These are phyloP conservation scores for Phylloscopus collybita DNA, from an alignment of 2,797 vertebrate genomes.

Conservation along the genomic window DNA sequence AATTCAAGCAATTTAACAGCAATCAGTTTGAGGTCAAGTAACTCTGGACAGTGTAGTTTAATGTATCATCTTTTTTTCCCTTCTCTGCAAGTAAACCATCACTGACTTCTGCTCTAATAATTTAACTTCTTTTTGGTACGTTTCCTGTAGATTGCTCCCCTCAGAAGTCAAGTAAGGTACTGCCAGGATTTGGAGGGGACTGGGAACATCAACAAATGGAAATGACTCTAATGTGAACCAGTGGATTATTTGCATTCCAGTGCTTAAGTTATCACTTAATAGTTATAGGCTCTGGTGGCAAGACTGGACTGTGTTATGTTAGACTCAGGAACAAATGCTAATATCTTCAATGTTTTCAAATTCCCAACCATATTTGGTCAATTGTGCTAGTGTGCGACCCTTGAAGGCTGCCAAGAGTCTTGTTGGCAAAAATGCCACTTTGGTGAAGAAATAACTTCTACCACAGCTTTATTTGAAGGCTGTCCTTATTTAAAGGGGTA, in stretches of 20 bases:
- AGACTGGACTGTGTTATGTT: slow-evolving; percentile 77
- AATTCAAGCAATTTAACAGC: slow-evolving; percentile 76
- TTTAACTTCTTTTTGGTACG: slow-evolving; percentile 70
- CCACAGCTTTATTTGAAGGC: slow-evolving; percentile 65
- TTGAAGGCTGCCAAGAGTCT: slow-evolving; percentile 76
- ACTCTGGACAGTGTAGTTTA: slow-evolving; percentile 76
- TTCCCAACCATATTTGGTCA: slow-evolving; percentile 84
- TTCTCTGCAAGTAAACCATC: slow-evolving; percentile 82
- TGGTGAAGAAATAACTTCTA: slow-evolving; percentile 72
- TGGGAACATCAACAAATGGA: slow-evolving; percentile 77
- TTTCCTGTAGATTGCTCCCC: slow-evolving; percentile 58
- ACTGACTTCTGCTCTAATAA: slow-evolving; percentile 73
- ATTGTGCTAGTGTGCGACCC: slow-evolving; percentile 60
- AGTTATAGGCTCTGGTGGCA: slow-evolving; percentile 73
- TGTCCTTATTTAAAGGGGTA: slow-evolving; percentile 46
- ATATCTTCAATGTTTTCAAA: slow-evolving; percentile 78
- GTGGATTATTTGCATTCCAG: slow-evolving; percentile 78
- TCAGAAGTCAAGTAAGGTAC: slow-evolving; percentile 68
- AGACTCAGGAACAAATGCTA: slow-evolving; percentile 77
- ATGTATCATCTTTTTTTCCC: slow-evolving; percentile 67
- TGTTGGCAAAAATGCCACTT: slow-evolving; percentile 80
- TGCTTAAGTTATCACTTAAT: slow-evolving; percentile 76
- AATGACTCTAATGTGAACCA: slow-evolving; percentile 78
- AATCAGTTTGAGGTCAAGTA: slow-evolving; percentile 82
- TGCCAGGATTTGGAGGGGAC: slow-evolving; percentile 70